Base-by-base conservation (phyloP, 2,888 invertebrate species). In the Macrosoma leucophasiata region DNA sequence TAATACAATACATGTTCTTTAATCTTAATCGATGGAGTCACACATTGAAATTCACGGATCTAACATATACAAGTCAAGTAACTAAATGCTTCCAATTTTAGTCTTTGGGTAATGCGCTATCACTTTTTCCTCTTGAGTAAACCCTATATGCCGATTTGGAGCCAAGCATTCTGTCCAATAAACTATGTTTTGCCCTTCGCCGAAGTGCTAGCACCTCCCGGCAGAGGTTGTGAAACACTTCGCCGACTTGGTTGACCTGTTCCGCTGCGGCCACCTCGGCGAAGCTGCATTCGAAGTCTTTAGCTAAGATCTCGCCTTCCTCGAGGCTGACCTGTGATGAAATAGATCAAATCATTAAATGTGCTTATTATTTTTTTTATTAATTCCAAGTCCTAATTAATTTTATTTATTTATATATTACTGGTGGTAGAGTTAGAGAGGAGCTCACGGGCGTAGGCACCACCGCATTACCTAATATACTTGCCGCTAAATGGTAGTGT, bases 201-300 rank as follows among this genome's bases (percentile, higher is more conserved):
- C 95, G 86, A 6, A 91, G 89, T 11, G 90, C 87, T 38, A 95
- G 78, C 3, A 96, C 92, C 55, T 95, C 93, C 12, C 93, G 88
- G 66, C 94, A 94, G 13, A 95, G 86, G 55, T 95, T 95, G 62
- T 90, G 91, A 78, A 92, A 96, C 10, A 91, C 93, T 43, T 94
- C 92, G 0, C 92, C 92, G 3, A 96, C 92, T 62, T 93, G 92
- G 33, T 89, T 88, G 6, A 93, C 92, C 76, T 95, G 94, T 67
- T 96, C 95, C 0, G 95, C 94, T 0, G 95, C 95, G 0, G 95
- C 91, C 7, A 95, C 92, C 74, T 96, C 95, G 20, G 90, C 90
- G 72, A 95, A 96, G 61, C 89, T 91, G 70, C 95, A 95, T 60
- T 95, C 95, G 59, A 93, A 92, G 66, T 95, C 94, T 66, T 94